A percentile compares a stretch with the other conserved stretches of the same genome.
Conservation (phyloP, 1,140 invertebrate species). For the Brachionus sp. region DNA sequence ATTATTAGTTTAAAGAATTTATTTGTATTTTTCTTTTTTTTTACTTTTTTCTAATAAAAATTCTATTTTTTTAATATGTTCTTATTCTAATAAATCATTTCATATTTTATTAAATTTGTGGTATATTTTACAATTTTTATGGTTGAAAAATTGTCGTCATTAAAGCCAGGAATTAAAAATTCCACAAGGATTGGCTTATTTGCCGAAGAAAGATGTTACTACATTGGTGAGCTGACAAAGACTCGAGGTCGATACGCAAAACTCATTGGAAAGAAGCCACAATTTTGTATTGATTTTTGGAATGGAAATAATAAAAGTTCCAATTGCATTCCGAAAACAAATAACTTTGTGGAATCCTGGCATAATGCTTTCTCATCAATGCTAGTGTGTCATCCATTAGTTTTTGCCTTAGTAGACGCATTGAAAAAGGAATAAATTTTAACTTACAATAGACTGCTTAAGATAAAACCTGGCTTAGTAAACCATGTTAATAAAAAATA, state of each 20-base stretch:
- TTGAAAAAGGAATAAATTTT: slow-evolving; percentile 3
- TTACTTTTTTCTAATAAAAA: too few relatives aligned
- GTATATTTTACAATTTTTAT: too few relatives aligned
- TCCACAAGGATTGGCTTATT: neutral
- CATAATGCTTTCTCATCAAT: slow-evolving; percentile 7
- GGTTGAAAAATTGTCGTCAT: too few relatives aligned
- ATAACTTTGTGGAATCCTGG: slow-evolving; percentile 20
- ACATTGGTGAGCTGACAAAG: neutral
- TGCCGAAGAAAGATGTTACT: neutral
- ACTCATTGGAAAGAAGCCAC: neutral
- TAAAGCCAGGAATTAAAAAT: neutral
- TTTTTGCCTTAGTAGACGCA: neutral
- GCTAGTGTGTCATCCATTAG: neutral
- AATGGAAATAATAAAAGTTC: neutral
- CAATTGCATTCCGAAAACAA: slow-evolving; percentile 3
- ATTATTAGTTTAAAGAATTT: too few relatives aligned
- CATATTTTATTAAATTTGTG: too few relatives aligned
- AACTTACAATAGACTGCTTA: neutral
- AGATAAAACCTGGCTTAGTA: neutral
- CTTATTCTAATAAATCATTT: too few relatives aligned
- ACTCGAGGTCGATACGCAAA: neutral
- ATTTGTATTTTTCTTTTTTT: too few relatives aligned
- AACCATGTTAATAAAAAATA: too few relatives aligned
- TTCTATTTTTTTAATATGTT: too few relatives aligned
- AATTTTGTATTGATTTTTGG: slow-evolving; percentile 14